These are phyloP conservation scores for Menura novaehollandiae DNA, from an alignment of 2,113 vertebrate species.

Conservation along the genomic window DNA sequence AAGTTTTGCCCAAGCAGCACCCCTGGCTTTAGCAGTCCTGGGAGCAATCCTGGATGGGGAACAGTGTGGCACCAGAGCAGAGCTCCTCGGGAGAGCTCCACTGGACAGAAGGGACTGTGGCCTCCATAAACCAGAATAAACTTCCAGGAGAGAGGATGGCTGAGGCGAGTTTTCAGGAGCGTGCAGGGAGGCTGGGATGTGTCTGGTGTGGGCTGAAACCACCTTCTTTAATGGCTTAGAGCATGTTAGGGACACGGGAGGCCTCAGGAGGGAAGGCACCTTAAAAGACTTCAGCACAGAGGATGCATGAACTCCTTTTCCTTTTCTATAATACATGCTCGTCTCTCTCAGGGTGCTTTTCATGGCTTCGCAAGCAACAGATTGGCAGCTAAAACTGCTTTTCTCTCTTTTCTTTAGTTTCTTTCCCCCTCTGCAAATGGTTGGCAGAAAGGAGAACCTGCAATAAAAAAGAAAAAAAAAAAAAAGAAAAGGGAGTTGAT, in stretches of 20 bases:
- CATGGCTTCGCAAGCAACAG: constrained; percentile 23
- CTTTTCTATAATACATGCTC: background rate
- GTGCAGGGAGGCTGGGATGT: background rate
- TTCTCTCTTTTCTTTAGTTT: background rate
- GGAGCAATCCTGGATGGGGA: background rate
- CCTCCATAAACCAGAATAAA: background rate
- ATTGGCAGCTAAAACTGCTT: constrained; percentile 20
- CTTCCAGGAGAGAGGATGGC: background rate
- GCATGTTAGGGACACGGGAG: background rate
- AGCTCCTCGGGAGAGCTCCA: background rate
- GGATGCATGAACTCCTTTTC: background rate
- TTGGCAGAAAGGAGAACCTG: constrained; percentile 22
- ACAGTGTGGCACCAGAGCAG: background rate
- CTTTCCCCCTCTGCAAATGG: background rate
- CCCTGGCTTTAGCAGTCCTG: background rate
- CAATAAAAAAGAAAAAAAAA: background rate
- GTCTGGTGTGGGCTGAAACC: background rate
- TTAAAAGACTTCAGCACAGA: background rate
- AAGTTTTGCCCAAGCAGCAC: background rate
- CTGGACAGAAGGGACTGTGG: background rate
- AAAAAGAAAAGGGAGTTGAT: background rate
- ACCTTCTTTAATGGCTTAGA: background rate
- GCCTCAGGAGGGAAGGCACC: background rate
- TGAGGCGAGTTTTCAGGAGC: background rate
- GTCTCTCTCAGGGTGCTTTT: background rate